Conservation (phyloP, 2,113 vertebrate genomes). For the Ptilorrhoa leucosticta region DNA sequence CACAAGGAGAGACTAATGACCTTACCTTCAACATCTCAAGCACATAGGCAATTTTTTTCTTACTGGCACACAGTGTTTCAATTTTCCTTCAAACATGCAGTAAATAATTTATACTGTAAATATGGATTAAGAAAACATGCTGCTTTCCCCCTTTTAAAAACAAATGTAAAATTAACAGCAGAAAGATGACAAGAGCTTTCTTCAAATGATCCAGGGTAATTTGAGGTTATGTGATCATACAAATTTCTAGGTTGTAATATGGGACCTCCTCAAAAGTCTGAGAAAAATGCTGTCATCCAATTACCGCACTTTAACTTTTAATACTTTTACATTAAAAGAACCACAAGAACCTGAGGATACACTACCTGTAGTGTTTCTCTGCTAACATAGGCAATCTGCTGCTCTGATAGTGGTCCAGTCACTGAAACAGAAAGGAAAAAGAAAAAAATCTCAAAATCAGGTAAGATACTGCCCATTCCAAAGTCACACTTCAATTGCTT, state of each 20-base stretch:
- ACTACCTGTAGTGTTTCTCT: slow-evolving; percentile 96
- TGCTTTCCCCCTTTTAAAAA: background rate
- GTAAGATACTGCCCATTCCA: background rate
- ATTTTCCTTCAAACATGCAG: background rate
- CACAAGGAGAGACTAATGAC: background rate
- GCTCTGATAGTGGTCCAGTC: slow-evolving; percentile 94
- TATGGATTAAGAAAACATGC: background rate
- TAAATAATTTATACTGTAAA: background rate
- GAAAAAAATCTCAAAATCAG: background rate
- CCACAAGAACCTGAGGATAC: background rate
- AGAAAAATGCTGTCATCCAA: background rate
- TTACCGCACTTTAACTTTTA: background rate
- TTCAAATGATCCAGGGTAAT: background rate
- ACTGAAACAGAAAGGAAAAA: slow-evolving; percentile 72
- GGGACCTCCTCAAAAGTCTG: background rate
- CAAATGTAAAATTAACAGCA: background rate
- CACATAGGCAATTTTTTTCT: background rate
- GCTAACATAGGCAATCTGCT: slow-evolving; percentile 97
- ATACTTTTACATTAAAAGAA: background rate
- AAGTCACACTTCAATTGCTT: background rate
- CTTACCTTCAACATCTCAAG: background rate
- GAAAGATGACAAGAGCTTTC: background rate
- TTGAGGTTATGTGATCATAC: background rate
- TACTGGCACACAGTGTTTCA: background rate
- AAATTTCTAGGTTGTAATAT: background rate